phyloP scores from a whole-genome alignment of 2,797 vertebrate species.

The Antrozous pallidus region DNA sequence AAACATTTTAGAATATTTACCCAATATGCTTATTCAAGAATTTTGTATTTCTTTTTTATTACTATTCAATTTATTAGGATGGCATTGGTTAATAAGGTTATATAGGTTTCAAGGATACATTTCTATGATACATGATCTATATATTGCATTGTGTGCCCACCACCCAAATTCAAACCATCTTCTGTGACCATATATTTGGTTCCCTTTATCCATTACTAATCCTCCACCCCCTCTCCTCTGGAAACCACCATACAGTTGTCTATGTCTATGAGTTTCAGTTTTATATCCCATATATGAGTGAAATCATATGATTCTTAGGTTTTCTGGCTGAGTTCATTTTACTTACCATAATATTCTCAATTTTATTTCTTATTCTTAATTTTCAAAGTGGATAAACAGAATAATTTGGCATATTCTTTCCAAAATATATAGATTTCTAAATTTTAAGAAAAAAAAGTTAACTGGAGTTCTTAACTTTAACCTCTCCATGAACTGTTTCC shows the following conservation, averaged over 20 bases:
- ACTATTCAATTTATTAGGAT: not conserved
- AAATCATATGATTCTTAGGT: not conserved
- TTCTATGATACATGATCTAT: not conserved
- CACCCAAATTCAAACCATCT: not conserved
- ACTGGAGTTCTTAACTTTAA: not conserved
- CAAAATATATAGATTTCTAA: not conserved
- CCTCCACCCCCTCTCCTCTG: not conserved
- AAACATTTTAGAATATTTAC: not conserved
- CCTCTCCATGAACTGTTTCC: not conserved
- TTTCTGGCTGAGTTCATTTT: not conserved
- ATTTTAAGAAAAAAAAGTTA: not conserved
- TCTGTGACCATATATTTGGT: not conserved
- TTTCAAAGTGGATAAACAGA: not conserved
- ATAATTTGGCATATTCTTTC: not conserved
- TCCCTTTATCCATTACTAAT: not conserved
- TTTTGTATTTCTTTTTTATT: not conserved
- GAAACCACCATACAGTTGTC: not conserved
- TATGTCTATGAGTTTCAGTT: not conserved
- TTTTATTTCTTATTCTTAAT: not conserved
- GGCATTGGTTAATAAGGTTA: not conserved
- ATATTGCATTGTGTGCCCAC: not conserved
- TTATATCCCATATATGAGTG: not conserved
- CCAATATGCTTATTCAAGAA: not conserved
- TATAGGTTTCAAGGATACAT: not conserved
- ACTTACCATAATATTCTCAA: not conserved